A percentile compares a stretch with the other conserved stretches of the same genome.
Conservation (phyloP, 2,797 vertebrate genomes). For the Sebastes variabilis region DNA sequence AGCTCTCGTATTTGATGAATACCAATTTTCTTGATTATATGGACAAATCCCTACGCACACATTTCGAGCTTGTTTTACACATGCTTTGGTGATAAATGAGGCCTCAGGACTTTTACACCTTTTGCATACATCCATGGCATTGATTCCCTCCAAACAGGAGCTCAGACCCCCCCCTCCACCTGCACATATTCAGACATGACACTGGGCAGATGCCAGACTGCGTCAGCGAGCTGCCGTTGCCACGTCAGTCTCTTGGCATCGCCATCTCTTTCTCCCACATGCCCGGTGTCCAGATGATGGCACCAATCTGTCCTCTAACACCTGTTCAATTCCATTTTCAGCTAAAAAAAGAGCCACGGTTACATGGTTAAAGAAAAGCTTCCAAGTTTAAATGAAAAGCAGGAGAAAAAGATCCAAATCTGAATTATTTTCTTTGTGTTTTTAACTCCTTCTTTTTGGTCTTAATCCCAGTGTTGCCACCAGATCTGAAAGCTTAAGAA, state of each 20-base stretch:
- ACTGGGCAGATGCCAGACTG: conserved; percentile 26
- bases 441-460: background rate
- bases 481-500: conserved; percentile 10
- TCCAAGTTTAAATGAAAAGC: background rate
- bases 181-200: background rate
- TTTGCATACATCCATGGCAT: background rate
- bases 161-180: conserved; percentile 6
- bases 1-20: background rate
- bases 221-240: conserved; percentile 22
- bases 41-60: background rate
- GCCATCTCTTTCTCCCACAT: conserved; percentile 28
- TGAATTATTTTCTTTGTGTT: background rate
- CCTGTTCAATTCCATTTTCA: background rate
- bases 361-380: background rate
- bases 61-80: background rate
- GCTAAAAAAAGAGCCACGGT: background rate
- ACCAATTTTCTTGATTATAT: background rate
- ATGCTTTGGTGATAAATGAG: background rate
- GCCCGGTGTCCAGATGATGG: conserved; percentile 35
- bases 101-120: background rate
- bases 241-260: conserved; percentile 39
- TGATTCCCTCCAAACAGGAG: background rate
- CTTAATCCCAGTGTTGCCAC: background rate
- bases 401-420: background rate
- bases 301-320: conserved; percentile 32